Base-by-base conservation (phyloP, 1,140 invertebrate genomes). In the Eumeta japonica region DNA sequence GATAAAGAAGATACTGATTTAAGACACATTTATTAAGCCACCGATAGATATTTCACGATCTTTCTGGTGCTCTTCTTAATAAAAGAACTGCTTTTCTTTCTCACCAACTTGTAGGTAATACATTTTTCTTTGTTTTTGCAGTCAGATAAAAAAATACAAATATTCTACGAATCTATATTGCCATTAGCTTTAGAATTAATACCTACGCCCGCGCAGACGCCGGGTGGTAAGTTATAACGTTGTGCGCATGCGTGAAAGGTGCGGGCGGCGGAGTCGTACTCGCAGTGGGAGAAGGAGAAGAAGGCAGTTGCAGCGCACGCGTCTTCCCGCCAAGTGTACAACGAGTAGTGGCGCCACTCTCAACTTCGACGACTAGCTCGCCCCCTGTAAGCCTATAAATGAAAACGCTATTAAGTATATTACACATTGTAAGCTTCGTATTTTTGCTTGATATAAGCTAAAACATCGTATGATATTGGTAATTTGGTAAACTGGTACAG, bases 141-240 rank as follows among this genome's bases (percentile, higher is more conserved):
- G n/a, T n/a, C n/a, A n/a, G n/a, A n/a, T n/a, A n/a, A n/a, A n/a
- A n/a, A n/a, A 27, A n/a, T 9, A n/a, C 24, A n/a, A n/a, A n/a
- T n/a, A n/a, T n/a, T n/a, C n/a, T 14, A 11, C 12, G 15, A 32
- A 32, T 32, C 16, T n/a, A 18, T 34, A 34, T 34, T 11, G 32
- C 7, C 30, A 32, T 12, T 14, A 29, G 10, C 11, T 29, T 29
- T 3, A 30, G 15, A 3, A 30, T n/a, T n/a, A n/a, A n/a, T n/a
- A n/a, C 17, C 36, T 56, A 74, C 11, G 67, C 70, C 3, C 58
- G 33, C 13, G 67, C 65, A n/a, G 66, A 60, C 10, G 67, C 60
- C 4, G 73, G 73, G 37, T 76, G 68, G 58, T 75, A 74, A 1
- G 67, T 73, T 50, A 76, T 76, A 41, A 68, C 70, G 57, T 76